Evolutionary conservation across 2,888 invertebrate genomes (phyloP).

Genomic region (Leucophora obtusa): DNA sequence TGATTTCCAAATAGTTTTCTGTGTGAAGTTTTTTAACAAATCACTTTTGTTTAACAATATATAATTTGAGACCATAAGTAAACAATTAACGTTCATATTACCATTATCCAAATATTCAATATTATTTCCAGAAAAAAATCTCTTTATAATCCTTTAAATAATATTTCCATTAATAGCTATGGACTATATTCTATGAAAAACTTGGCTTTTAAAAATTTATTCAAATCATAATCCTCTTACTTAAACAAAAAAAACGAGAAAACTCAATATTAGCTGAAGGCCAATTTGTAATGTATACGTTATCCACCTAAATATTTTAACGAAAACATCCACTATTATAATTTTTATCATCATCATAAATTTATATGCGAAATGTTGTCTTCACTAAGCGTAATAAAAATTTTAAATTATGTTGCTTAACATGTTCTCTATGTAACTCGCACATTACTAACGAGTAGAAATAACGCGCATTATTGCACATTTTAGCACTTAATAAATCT

Average conservation of each 20-base stretch:
- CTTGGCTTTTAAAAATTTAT: conserved; percentile 46
- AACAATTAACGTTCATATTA: too few species aligned
- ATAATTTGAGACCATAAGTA: too few species aligned
- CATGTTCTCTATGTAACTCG: conserved; percentile 30
- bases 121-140: background rate
- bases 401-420: conserved; percentile 58
- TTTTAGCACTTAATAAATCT: conserved; percentile 68
- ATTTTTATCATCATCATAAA: conserved; percentile 55
- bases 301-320: conserved; percentile 40
- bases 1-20: too few species aligned
- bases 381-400: conserved; percentile 60
- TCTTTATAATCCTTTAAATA: conserved; percentile 6
- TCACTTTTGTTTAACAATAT: too few species aligned
- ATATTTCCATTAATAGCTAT: conserved; percentile 8
- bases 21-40: too few species aligned
- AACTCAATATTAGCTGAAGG: conserved; percentile 55
- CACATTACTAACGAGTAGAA: conserved; percentile 45
- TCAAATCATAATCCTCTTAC: conserved; percentile 60
- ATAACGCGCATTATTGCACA: conserved; percentile 66
- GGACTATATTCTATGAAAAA: conserved; percentile 24
- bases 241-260: conserved; percentile 11
- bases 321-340: conserved; percentile 28
- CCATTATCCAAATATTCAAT: background rate
- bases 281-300: conserved; percentile 59
- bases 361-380: conserved; percentile 62